Percentiles rank a stretch among this genome's conserved stretches.
These are phyloP conservation scores for Drosophila equinoxialis DNA, from an alignment of 1,140 invertebrate genomes.

Conservation along the genomic window DNA sequence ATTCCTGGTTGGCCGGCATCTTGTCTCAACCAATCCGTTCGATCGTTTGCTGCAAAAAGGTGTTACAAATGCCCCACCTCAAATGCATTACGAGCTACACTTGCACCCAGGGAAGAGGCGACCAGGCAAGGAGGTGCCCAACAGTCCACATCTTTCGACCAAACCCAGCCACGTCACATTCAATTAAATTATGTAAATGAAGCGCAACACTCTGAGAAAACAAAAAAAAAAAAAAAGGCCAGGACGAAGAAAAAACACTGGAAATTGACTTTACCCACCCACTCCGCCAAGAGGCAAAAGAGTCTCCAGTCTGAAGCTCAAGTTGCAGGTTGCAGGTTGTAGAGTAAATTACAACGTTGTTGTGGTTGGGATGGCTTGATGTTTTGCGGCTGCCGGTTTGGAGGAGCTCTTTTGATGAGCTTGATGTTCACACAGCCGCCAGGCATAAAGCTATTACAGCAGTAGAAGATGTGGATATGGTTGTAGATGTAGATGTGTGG, in stretches of 20 bases:
- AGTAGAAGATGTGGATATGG: background rate
- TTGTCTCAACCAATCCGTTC: slow-evolving; percentile 2
- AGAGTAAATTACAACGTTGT: slow-evolving; percentile 54
- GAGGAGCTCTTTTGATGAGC: slow-evolving; percentile 59
- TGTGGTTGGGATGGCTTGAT: slow-evolving; percentile 28
- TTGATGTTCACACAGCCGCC: slow-evolving; percentile 82
- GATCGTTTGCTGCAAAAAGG: slow-evolving; percentile 31
- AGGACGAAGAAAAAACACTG: slow-evolving; percentile 30
- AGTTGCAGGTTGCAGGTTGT: slow-evolving; percentile 37
- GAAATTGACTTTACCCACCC: slow-evolving; percentile 65
- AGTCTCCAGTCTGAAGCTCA: slow-evolving; percentile 25
- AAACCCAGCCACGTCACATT: slow-evolving; percentile 63
- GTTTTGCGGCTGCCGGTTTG: slow-evolving; percentile 37
- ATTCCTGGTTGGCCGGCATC: background rate
- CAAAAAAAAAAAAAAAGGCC: background rate
- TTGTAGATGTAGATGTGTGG: slow-evolving; percentile 9
- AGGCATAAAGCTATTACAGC: slow-evolving; percentile 79
- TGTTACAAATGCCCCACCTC: slow-evolving; percentile 65
- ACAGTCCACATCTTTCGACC: slow-evolving; percentile 26
- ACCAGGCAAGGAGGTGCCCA: slow-evolving; percentile 24
- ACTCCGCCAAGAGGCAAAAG: slow-evolving; percentile 40
- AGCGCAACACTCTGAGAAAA: slow-evolving; percentile 55
- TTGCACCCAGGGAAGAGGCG: slow-evolving; percentile 29
- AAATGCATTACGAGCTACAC: slow-evolving; percentile 72
- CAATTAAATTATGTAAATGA: slow-evolving; percentile 82